Base-by-base conservation (phyloP, 2,888 invertebrate genomes). In the Ennomos fuscantarius region DNA sequence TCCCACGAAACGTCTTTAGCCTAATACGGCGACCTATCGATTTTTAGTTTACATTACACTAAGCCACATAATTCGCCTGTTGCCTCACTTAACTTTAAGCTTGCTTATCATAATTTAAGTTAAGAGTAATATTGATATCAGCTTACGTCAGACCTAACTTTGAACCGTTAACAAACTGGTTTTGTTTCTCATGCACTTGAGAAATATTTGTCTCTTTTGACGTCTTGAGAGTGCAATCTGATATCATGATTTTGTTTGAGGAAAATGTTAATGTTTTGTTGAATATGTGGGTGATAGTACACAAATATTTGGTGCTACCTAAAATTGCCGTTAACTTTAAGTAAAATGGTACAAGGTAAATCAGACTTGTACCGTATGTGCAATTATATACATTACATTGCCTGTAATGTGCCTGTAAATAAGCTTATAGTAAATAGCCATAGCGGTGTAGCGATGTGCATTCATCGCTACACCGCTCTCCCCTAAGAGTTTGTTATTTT, bases 141-240 rank as follows among this genome's bases (percentile, higher is more conserved):
- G 50, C 49, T 63, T 60, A 67, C 63, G 64, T 63, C 66, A 64
- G 31, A 51, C 61, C 60, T 64, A 59, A 62, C 57, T 62, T 52
- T 63, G 65, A 63, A 67, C 67, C 67, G 67, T 60, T 67, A 63
- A 24, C 50, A 49, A 57, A 63, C 67, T 45, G 49, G 67, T 63
- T 62, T 32, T 13, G 43, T 47, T 60, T 60, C 55, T 40, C 60
- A 55, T 54, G 49, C 36, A 53, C 53, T 59, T 54, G 49, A 45
- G 49, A 54, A 54, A 59, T 54, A 49, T 59, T 59, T 58, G 58
- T 54, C 53, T 48, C 49, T 40, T 52, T 44, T 57, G 57, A 57
- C 43, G 42, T 24, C 43, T 46, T 34, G 13, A 12, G 31, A 46
- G 31, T 58, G 58, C 53, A 53, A 58, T 58, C 58, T 52, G 58